These are phyloP conservation scores for Neopelma chrysocephalum DNA, from an alignment of 2,797 vertebrate species.

Conservation along the genomic window DNA sequence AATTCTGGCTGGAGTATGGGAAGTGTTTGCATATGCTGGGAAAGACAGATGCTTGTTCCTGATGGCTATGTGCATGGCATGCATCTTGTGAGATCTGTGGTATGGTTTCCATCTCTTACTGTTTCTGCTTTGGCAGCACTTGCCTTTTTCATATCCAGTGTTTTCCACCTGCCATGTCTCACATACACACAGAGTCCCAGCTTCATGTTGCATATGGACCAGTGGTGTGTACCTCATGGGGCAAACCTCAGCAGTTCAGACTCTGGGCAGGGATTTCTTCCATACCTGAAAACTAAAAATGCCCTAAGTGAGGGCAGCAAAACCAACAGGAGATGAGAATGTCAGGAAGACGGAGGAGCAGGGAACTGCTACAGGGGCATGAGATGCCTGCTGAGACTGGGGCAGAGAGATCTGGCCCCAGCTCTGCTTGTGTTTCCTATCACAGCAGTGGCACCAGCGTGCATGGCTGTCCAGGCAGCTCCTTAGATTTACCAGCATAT, in stretches of 20 bases:
- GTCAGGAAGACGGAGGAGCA: not conserved
- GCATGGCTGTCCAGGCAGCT: not conserved
- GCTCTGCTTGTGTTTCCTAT: not conserved
- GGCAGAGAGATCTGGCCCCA: not conserved
- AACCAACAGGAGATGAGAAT: not conserved
- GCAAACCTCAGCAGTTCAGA: not conserved
- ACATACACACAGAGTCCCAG: not conserved
- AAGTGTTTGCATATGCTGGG: not conserved
- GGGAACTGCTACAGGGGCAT: rapidly evolving
- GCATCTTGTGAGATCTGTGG: not conserved
- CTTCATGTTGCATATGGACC: rapidly evolving
- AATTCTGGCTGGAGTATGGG: not conserved
- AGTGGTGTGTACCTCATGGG: rapidly evolving
- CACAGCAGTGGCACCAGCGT: rapidly evolving
- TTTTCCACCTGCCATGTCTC: rapidly evolving
- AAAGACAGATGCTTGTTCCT: not conserved
- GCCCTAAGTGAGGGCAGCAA: not conserved
- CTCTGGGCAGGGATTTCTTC: not conserved
- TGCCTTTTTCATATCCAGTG: not conserved
- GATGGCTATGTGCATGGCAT: not conserved
- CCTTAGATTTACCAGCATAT: not conserved
- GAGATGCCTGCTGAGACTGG: not conserved
- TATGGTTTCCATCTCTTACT: not conserved
- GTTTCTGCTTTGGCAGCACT: not conserved
- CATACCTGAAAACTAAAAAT: not conserved